phyloP scores from a whole-genome alignment of 2,888 invertebrate species.

The Orthosia gothica region DNA sequence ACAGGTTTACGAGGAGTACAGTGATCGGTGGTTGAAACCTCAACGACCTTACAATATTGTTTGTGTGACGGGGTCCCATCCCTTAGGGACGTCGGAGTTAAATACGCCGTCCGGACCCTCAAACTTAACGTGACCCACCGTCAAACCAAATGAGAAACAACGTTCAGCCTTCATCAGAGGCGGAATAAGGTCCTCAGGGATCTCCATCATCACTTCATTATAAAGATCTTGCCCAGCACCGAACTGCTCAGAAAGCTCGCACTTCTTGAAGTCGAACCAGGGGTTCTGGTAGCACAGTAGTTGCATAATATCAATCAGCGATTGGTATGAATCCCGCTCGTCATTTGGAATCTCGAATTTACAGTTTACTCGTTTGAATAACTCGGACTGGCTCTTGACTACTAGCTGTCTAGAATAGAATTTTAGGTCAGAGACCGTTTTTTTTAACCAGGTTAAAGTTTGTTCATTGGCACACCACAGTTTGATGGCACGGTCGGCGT shows the following conservation, averaged over 20 bases:
- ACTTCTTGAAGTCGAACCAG: background rate
- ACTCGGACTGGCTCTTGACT: constrained; percentile 6
- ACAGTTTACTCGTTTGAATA: background rate
- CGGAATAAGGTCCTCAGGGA: background rate
- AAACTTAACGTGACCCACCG: background rate
- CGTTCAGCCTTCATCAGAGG: background rate
- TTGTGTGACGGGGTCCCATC: background rate
- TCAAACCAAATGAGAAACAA: background rate
- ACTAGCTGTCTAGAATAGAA: no score
- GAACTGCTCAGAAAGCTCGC: background rate
- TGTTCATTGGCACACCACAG: constrained; percentile 15
- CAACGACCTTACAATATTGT: background rate
- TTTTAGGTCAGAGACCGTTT: background rate
- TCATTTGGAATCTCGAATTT: background rate
- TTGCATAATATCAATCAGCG: background rate
- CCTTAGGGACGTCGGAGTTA: background rate
- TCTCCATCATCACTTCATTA: background rate
- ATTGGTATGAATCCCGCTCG: accelerated
- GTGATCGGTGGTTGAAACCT: no score
- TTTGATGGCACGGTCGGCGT: background rate
- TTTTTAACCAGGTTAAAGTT: constrained; percentile 12
- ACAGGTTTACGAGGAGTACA: no score
- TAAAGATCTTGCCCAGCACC: no score
- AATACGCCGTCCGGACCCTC: background rate
- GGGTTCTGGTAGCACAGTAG: background rate